Evolutionary conservation across 2,888 invertebrate species (phyloP), one percentile per base, ranked within the genome.

Genomic region (Tenthredo distinguenda): DNA sequence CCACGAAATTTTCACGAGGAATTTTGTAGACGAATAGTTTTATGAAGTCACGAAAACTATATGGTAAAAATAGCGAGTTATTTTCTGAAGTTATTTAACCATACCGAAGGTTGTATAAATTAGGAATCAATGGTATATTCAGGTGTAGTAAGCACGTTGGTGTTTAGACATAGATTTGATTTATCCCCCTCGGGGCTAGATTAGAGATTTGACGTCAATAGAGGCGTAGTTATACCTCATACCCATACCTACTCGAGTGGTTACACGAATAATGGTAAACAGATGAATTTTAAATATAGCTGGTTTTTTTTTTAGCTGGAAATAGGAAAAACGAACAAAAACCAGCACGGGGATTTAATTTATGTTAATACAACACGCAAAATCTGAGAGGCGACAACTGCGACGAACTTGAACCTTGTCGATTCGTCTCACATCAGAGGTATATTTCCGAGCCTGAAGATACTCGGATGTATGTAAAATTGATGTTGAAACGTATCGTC

Each of bases 191-290:
- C 68, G 31, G 40, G 74, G 21, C 74, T 74, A 40, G 21, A 40
- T 74, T 21, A n/a, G 31, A 74, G 43, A 43, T 74, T 74, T 43
- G 74, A 74, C 74, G 74, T 74, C 74, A 74, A 43, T 18, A 40
- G 34, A 31, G 6, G 62, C 43, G 43, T 74, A n/a, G n/a, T 68
- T 26, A 65, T 12, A 34, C 6, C 21, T 15, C 31, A 65, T 68
- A 34, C 15, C 68, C 5, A 68, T 62, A 26, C 26, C 3, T 62
- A 26, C 26, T 21, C 21, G 62, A 15, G 34, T 34, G 34, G 12
- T 68, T 68, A 31, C 18, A 34, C 34, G 34, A 68, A 34, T 68
- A 12, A 26, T 62, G 4, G 10, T 26, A 62, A 21, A 62, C 7
- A 55, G 26, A 10, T 62, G 12, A 26, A 12, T 62, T 10, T 10